phyloP scores from a whole-genome alignment of 2,113 vertebrate species.

The Ascaphus truei region DNA sequence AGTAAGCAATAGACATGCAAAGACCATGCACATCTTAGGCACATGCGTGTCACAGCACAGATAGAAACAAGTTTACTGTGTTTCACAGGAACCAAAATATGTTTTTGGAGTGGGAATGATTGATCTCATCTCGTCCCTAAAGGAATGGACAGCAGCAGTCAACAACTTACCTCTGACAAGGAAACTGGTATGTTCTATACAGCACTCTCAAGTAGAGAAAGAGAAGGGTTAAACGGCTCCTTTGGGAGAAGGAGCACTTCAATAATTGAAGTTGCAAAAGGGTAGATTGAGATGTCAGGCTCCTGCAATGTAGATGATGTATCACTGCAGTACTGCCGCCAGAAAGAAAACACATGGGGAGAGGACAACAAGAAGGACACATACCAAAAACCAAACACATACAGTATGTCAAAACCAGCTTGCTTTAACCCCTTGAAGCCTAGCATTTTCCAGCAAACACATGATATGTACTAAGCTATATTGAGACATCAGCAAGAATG shows the following conservation, averaged over 20 bases:
- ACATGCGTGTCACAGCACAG: too few relatives aligned
- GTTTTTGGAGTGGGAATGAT: slow-evolving; percentile 1
- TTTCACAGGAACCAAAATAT: not conserved
- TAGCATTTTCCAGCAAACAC: too few relatives aligned
- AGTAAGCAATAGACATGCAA: too few relatives aligned
- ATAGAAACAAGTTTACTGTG: too few relatives aligned
- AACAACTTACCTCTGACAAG: not conserved
- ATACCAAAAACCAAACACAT: not conserved
- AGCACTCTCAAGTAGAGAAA: not conserved
- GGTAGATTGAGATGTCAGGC: slow-evolving; percentile 20
- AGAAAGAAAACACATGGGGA: not conserved
- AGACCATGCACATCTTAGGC: too few relatives aligned
- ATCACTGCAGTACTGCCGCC: not conserved
- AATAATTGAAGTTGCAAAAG: slow-evolving; percentile 22
- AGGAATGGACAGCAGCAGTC: not conserved
- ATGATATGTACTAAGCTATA: too few relatives aligned
- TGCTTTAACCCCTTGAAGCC: too few relatives aligned
- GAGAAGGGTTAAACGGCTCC: not conserved
- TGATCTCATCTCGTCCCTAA: not conserved
- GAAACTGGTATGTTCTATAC: not conserved
- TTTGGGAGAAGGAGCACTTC: not conserved
- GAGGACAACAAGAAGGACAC: not conserved
- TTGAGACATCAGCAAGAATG: too few relatives aligned
- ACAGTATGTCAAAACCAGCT: too few relatives aligned
- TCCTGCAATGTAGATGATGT: not conserved